These are phyloP conservation scores for Chrysolina oricalcia DNA, from an alignment of 2,888 invertebrate genomes.

Conservation along the genomic window DNA sequence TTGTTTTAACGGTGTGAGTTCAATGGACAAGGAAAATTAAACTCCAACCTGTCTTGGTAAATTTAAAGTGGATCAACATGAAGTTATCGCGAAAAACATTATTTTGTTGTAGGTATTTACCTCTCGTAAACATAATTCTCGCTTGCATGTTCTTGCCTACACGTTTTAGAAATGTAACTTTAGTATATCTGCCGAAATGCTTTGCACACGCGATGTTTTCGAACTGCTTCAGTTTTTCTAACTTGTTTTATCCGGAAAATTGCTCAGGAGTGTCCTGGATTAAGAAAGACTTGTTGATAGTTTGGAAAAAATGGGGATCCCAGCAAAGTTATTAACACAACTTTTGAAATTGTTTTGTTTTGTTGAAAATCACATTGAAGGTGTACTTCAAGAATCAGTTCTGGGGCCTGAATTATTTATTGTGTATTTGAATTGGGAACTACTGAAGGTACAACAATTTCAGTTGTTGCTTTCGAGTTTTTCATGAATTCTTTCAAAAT, in stretches of 20 bases:
- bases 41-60: slow-evolving; percentile 28
- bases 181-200: background rate
- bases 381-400: no score
- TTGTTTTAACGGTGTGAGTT: slow-evolving; percentile 39
- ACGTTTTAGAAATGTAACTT: background rate
- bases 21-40: slow-evolving; percentile 29
- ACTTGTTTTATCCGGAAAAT: background rate
- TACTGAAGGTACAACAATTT: no score
- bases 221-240: background rate
- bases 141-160: slow-evolving; percentile 23
- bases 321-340: no score
- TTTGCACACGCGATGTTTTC: background rate
- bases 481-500: no score
- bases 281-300: no score
- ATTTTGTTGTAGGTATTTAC: slow-evolving; percentile 1
- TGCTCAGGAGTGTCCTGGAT: background rate
- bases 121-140: slow-evolving; percentile 25
- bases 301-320: no score
- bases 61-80: slow-evolving; percentile 19
- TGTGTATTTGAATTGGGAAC: no score
- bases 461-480: no score
- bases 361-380: no score
- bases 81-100: slow-evolving; percentile 21
- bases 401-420: no score
- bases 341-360: no score